These are phyloP conservation scores for Ctenochaetus hawaiiensis DNA, from an alignment of 2,797 vertebrate species.

Conservation along the genomic window DNA sequence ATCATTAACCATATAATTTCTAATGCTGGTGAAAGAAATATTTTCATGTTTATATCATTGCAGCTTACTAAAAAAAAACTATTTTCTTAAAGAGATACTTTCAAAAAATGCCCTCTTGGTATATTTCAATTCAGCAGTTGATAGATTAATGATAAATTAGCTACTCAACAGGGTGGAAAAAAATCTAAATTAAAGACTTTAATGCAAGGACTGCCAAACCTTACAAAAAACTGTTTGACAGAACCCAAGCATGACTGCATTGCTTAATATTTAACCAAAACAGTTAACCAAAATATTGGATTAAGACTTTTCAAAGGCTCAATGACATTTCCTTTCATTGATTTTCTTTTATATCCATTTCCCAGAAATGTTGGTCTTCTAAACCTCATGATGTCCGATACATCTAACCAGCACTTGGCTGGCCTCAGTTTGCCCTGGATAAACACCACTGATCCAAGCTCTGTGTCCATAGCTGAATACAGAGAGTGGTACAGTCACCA, in stretches of 20 bases:
- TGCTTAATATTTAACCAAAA: not conserved
- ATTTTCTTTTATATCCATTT: conserved; percentile 13
- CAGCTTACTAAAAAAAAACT: too few relatives aligned
- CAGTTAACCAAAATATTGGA: not conserved
- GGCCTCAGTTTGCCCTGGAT: conserved; percentile 69
- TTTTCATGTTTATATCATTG: not conserved
- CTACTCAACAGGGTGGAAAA: too few relatives aligned
- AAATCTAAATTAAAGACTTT: too few relatives aligned
- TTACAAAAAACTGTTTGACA: not conserved
- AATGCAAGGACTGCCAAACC: too few relatives aligned
- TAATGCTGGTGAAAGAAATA: not conserved
- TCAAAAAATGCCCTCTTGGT: too few relatives aligned
- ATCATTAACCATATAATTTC: not conserved
- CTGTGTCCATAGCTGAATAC: conserved; percentile 83
- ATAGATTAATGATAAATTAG: too few relatives aligned
- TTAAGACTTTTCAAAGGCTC: not conserved
- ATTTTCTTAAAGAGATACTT: too few relatives aligned
- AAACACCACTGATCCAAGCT: conserved; percentile 77
- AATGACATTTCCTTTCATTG: not conserved
- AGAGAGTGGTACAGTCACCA: conserved; percentile 82
- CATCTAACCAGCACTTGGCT: conserved; percentile 46
- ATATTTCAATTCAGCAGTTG: too few relatives aligned
- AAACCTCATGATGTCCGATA: conserved; percentile 54
- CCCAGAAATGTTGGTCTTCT: conserved; percentile 81
- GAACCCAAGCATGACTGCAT: not conserved